A percentile compares a stretch with the other conserved stretches of the same genome.
These are phyloP conservation scores for Caenorhabditis panamensis DNA, from an alignment of 2,888 invertebrate species.

Conservation along the genomic window DNA sequence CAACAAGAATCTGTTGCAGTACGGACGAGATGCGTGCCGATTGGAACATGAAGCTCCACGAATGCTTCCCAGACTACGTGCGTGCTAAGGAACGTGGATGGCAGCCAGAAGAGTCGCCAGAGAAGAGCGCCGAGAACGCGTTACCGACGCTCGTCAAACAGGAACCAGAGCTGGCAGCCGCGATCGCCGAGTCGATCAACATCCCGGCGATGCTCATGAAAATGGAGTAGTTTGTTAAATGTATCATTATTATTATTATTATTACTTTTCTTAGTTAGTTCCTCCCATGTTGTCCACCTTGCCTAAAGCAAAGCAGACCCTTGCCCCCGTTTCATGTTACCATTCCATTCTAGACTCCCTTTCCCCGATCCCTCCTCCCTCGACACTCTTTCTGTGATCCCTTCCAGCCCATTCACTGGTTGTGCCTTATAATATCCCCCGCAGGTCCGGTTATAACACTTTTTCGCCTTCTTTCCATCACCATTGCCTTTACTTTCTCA, in stretches of 20 bases:
- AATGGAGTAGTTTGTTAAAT: background rate
- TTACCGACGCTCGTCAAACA: conserved; percentile 15
- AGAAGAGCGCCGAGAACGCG: conserved; percentile 31
- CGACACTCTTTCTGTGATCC: conserved; percentile 32
- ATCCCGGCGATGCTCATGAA: conserved; percentile 14
- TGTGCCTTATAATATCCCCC: conserved; percentile 16
- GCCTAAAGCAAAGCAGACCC: background rate
- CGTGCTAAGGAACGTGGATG: conserved; percentile 69
- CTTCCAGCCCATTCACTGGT: conserved; percentile 1
- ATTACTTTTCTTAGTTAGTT: too few relatives aligned
- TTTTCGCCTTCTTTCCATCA: conserved; percentile 12
- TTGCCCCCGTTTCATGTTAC: conserved; percentile 8
- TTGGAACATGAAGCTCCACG: conserved; percentile 67
- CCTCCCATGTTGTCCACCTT: background rate
- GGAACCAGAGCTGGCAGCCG: conserved; percentile 21
- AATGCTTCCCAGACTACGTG: conserved; percentile 72
- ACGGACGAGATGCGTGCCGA: conserved; percentile 72
- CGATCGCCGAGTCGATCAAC: conserved; percentile 12
- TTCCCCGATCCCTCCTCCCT: conserved; percentile 21
- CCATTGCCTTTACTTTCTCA: conserved; percentile 32
- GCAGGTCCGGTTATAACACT: conserved; percentile 45
- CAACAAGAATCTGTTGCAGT: conserved; percentile 39
- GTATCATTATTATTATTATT: background rate
- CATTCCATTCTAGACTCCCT: conserved; percentile 20
- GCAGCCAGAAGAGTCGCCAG: conserved; percentile 61